Evolutionary conservation across 1,140 invertebrate species (phyloP), one percentile per base, ranked within the genome.

Genomic region (Nephotettix cincticeps): DNA sequence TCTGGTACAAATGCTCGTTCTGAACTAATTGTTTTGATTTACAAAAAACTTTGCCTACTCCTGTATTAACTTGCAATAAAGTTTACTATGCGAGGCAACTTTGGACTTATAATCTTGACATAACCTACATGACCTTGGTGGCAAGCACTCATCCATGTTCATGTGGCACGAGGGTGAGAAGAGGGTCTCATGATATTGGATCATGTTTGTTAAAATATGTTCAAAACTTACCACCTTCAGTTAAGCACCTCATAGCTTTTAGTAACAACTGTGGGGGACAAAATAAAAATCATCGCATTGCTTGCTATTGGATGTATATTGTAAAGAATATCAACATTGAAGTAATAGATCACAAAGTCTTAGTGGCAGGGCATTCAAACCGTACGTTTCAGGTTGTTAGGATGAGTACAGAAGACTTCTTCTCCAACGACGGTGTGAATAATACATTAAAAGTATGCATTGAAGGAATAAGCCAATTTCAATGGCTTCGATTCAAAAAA

Each of bases 121-220:
- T 69, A 4, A 13, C 4, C 13, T 69, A 4, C 13, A 69, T 36
- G 30, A 68, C 40, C 2, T 68, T 1, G 17, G 23, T 9, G 61
- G 11, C 13, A 25, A 36, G 19, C 14, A 36, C 9, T 51, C 54
- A 9, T 32, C 51, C 2, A 77, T 77, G 75, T 76, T 77, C 40
- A 56, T 73, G 17, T 77, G 74, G 75, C 69, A 76, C 45, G 72
- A 78, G 72, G 75, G 69, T n/a, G 73, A 75, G 63, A 74, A 78
- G 76, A 65, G 74, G 75, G 51, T 73, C 75, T 19, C 76, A 77
- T 69, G 77, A 78, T 75, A 61, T 78, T 70, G 68, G 40, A 64
- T 77, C 74, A 29, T 73, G 73, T 51, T 56, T 69, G 13, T 29
- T 69, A 11, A 51, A 58, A 29, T 54, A n/a, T 61, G 29, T 69